Conservation (phyloP, 1,140 invertebrate species). For the Eumeta japonica region DNA sequence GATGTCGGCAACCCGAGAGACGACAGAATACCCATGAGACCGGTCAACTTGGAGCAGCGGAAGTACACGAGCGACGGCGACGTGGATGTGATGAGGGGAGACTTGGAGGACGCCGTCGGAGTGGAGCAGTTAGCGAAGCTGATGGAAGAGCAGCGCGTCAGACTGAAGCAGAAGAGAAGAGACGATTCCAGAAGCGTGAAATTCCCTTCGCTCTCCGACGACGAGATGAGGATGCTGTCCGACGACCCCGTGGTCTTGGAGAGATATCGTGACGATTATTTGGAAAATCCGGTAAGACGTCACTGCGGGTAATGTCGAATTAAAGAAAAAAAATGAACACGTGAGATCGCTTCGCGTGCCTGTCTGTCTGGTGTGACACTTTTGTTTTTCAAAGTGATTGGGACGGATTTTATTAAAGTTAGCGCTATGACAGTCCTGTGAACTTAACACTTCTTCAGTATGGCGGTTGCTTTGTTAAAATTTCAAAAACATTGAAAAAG, state of each 20-base stretch:
- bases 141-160: constrained; percentile 10
- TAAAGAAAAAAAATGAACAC: neutral
- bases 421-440: too few species aligned
- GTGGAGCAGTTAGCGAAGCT: constrained; percentile 20
- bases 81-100: constrained; percentile 18
- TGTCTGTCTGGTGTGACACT: neutral
- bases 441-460: too few species aligned
- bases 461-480: too few species aligned
- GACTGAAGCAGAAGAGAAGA: constrained; percentile 1
- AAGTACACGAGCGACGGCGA: too few species aligned
- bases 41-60: too few species aligned
- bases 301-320: too few species aligned
- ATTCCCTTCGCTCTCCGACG: constrained; percentile 20
- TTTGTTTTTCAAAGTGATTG: neutral
- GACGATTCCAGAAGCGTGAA: constrained; percentile 6
- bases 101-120: constrained; percentile 9
- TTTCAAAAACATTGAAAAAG: too few species aligned
- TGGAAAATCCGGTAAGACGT: constrained; percentile 26
- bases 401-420: too few species aligned
- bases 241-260: constrained; percentile 25
- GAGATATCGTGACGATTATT: constrained; percentile 15
- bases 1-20: too few species aligned
- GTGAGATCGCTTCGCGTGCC: neutral
- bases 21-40: too few species aligned
- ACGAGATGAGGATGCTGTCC: constrained; percentile 37